These are phyloP conservation scores for Caloenas nicobarica DNA, from an alignment of 2,113 vertebrate genomes.

Conservation along the genomic window DNA sequence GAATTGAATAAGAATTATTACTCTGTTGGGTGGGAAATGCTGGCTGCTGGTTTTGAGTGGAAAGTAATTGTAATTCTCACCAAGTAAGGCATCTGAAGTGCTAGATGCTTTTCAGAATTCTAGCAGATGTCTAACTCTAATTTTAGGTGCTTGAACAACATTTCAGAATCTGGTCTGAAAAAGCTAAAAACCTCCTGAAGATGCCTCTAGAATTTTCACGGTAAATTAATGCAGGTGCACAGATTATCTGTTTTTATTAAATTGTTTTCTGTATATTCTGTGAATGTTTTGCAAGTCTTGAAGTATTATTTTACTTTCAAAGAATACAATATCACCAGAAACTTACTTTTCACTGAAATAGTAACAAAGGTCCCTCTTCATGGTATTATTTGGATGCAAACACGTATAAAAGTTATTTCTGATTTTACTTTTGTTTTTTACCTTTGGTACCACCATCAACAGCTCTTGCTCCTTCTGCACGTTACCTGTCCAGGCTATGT, in stretches of 20 bases:
- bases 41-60: background rate
- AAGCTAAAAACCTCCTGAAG: background rate
- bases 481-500: background rate
- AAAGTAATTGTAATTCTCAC: conserved; percentile 6
- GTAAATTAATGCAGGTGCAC: background rate
- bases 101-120: background rate
- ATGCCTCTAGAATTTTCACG: background rate
- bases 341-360: background rate
- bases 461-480: background rate
- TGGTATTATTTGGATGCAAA: background rate
- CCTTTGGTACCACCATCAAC: background rate
- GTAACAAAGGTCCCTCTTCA: background rate
- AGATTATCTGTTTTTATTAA: background rate
- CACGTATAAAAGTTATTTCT: background rate
- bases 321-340: background rate
- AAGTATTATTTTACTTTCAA: background rate
- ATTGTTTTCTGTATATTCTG: background rate
- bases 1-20: background rate
- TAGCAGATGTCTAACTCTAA: background rate
- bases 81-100: background rate
- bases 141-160: conserved; percentile 11
- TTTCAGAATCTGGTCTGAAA: background rate
- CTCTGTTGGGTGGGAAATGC: background rate
- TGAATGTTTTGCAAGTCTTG: background rate
- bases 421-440: background rate